Evolutionary conservation across 2,797 vertebrate genomes (phyloP), one percentile per base, ranked within the genome.

Genomic region (Huso huso): DNA sequence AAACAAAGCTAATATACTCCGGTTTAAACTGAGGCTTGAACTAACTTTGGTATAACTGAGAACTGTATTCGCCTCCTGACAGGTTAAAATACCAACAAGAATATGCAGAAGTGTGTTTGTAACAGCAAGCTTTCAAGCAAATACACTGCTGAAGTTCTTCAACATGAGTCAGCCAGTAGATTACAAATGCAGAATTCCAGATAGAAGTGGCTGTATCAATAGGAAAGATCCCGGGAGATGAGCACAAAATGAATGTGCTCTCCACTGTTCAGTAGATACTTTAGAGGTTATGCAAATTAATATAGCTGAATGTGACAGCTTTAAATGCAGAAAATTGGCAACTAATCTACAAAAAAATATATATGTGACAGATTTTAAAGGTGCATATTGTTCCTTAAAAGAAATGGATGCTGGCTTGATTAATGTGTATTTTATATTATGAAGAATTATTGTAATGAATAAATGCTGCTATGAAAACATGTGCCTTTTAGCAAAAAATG

Each of bases 211-310:
- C 82, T 84, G 78, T 88, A 84, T 89, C 86, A 88, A 89, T 87
- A 87, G 78, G 73, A 72, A 84, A 81, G 77, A 70, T 82, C 83
- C 83, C 79, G 78, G 76, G 80, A 83, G 83, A 81, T 79, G 63
- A 10, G 73, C 7, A 79, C 80, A 86, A 83, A 89, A 88, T 90
- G 88, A 85, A 89, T 87, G 85, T 72, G 49, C 75, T 72, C 81
- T 65, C 68, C 23, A 37, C 23, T 37, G 60, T 81, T 79, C 79
- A 64, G 76, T 49, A 71, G 73, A 81, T 67, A 75, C 81, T 87
- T 85, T 82, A 80, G 81, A 89, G 88, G 84, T 85, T 89, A 90
- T 90, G 87, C 84, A 91, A 90, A 91, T 89, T 82, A 82, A 79
- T 66, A 13, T 79, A 74, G 77, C 74, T 68, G 71, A 67, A 81